These are phyloP conservation scores for Sialia sialis DNA, from an alignment of 2,113 vertebrate genomes.

Conservation along the genomic window DNA sequence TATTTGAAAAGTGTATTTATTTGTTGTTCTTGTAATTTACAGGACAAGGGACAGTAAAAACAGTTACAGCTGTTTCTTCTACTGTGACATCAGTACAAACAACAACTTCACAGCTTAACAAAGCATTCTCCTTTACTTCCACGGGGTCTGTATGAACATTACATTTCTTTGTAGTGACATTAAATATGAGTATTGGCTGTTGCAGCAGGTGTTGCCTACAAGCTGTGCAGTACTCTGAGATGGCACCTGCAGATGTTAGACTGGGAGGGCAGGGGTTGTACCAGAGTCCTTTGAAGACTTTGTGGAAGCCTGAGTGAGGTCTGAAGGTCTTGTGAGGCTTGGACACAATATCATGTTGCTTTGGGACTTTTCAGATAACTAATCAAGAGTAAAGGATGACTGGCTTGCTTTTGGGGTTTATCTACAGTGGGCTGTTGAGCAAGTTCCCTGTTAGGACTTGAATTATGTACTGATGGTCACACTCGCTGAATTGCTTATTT, in stretches of 20 bases:
- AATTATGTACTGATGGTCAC: not conserved
- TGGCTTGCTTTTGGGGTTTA: not conserved
- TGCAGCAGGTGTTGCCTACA: not conserved
- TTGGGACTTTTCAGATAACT: not conserved
- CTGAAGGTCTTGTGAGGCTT: not conserved
- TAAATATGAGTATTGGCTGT: not conserved
- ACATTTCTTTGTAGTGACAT: not conserved
- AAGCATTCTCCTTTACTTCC: slow-evolving; percentile 77
- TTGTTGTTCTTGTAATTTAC: not conserved
- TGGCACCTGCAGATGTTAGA: not conserved
- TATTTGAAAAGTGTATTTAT: not conserved
- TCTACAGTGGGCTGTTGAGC: not conserved
- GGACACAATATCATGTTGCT: not conserved
- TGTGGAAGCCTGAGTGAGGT: not conserved
- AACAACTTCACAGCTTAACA: slow-evolving; percentile 70
- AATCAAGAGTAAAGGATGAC: not conserved
- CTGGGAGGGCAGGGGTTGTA: not conserved
- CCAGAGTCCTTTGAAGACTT: not conserved
- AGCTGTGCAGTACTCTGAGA: not conserved
- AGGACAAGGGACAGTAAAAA: slow-evolving; percentile 71
- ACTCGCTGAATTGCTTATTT: not conserved
- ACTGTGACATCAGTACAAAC: slow-evolving; percentile 54
- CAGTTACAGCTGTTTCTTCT: slow-evolving; percentile 58
- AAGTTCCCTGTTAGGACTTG: not conserved
- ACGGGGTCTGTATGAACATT: slow-evolving; percentile 73